A percentile compares a stretch with the other conserved stretches of the same genome.
phyloP scores from a whole-genome alignment of 1,140 invertebrate species.

The Lamellibrachia luymesi region DNA sequence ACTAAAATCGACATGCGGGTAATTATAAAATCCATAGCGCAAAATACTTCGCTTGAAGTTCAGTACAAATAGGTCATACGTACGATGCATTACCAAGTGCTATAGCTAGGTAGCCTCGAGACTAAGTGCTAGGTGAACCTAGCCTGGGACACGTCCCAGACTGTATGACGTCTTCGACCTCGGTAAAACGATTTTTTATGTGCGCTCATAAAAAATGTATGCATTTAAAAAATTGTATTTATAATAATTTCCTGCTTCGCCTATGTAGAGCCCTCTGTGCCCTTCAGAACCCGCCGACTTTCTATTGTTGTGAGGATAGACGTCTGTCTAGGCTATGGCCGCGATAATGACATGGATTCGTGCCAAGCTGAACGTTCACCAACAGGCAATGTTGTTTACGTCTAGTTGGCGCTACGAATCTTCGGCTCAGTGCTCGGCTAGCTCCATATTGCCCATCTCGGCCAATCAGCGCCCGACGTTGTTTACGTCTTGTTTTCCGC shows the following conservation, averaged over 20 bases:
- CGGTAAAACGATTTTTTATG: neutral
- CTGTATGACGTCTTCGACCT: neutral
- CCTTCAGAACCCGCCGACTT: neutral
- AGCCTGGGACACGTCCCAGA: neutral
- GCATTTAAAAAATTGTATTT: neutral
- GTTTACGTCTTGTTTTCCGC: constrained; percentile 4
- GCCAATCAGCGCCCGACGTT: neutral
- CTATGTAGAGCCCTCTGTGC: neutral
- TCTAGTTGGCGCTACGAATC: neutral
- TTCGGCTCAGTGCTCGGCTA: neutral
- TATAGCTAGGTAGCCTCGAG: neutral
- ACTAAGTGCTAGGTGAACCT: too few relatives aligned
- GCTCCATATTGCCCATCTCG: neutral
- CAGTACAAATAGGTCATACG: neutral
- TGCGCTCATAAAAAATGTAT: neutral
- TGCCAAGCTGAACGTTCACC: neutral
- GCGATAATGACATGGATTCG: neutral
- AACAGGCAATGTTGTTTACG: constrained; percentile 4
- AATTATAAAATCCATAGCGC: neutral
- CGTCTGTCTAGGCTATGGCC: neutral
- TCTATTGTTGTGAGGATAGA: neutral
- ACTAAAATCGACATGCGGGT: neutral
- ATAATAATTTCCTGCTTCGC: neutral
- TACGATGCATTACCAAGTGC: neutral
- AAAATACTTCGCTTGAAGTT: neutral